A percentile compares a stretch with the other conserved stretches of the same genome.
Conservation (phyloP, 2,888 invertebrate genomes). For the Chrysolina haemoptera region DNA sequence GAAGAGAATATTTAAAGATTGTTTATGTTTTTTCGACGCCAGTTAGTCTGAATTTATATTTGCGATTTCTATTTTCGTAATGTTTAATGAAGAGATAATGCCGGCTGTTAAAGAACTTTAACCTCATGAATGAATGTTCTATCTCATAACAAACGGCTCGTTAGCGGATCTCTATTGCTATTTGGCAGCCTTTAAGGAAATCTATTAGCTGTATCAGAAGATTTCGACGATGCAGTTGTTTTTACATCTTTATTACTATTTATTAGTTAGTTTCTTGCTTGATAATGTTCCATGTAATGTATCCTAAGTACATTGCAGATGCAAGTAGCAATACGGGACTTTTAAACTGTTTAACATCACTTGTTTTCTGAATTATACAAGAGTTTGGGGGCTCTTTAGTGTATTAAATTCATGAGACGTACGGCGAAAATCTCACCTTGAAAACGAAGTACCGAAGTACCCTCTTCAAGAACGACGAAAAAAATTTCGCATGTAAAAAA, state of each 20-base stretch:
- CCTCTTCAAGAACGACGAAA: too few relatives aligned
- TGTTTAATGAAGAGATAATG: slow-evolving; percentile 26
- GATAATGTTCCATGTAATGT: not conserved
- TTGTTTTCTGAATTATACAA: too few relatives aligned
- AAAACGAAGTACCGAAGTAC: too few relatives aligned
- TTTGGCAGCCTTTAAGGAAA: slow-evolving; percentile 31
- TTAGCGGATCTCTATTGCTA: slow-evolving; percentile 21
- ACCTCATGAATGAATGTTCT: slow-evolving; percentile 40
- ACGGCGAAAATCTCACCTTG: too few relatives aligned
- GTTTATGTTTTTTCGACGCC: slow-evolving; percentile 27
- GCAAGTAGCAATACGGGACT: not conserved
- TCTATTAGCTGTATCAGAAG: slow-evolving; percentile 28
- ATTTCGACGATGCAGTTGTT: slow-evolving; percentile 10
- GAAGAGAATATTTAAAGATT: slow-evolving; percentile 18
- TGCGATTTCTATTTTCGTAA: slow-evolving; percentile 45
- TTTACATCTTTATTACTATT: not conserved
- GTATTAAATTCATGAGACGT: too few relatives aligned
- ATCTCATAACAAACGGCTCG: slow-evolving; percentile 29
- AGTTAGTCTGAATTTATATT: slow-evolving; percentile 26
- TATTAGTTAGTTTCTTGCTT: not conserved
- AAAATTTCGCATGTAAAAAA: too few relatives aligned
- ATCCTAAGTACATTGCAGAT: not conserved
- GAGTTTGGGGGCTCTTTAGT: too few relatives aligned
- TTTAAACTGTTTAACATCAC: not conserved
- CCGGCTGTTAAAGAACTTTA: slow-evolving; percentile 40